phyloP scores from a whole-genome alignment of 1,140 invertebrate genomes.

The Liolophura sinensis region DNA sequence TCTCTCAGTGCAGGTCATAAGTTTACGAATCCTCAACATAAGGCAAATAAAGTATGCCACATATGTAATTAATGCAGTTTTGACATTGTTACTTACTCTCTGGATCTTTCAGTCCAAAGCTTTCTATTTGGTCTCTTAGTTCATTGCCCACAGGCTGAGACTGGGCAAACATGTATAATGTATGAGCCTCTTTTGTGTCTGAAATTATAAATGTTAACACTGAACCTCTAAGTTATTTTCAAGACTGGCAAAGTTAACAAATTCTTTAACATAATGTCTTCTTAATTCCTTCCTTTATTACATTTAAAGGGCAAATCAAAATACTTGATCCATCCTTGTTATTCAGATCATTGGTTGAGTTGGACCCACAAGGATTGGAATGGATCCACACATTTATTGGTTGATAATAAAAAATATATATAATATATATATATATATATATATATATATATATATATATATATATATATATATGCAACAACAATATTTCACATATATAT shows the following conservation, averaged over 20 bases:
- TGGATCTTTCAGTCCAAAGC: constrained; percentile 12
- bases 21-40: neutral
- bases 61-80: neutral
- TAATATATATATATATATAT: too few relatives aligned
- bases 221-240: neutral
- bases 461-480: too few relatives aligned
- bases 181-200: constrained; percentile 46
- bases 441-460: too few relatives aligned
- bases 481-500: neutral
- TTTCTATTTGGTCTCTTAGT: constrained; percentile 8
- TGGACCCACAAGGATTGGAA: too few relatives aligned
- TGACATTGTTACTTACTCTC: constrained; percentile 17
- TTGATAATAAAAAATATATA: too few relatives aligned
- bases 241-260: neutral
- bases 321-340: neutral
- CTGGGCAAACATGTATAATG: constrained; percentile 40
- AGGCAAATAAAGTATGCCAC: neutral
- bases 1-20: neutral
- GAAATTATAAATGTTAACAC: constrained; percentile 5
- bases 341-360: neutral
- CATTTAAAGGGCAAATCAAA: too few relatives aligned
- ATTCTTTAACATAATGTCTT: neutral
- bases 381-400: too few relatives aligned
- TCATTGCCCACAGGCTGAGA: constrained; percentile 21
- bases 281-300: neutral